Percentiles rank a stretch among this genome's conserved stretches.
Evolutionary conservation across 2,797 vertebrate species (phyloP).

Genomic region (Callimico goeldii): DNA sequence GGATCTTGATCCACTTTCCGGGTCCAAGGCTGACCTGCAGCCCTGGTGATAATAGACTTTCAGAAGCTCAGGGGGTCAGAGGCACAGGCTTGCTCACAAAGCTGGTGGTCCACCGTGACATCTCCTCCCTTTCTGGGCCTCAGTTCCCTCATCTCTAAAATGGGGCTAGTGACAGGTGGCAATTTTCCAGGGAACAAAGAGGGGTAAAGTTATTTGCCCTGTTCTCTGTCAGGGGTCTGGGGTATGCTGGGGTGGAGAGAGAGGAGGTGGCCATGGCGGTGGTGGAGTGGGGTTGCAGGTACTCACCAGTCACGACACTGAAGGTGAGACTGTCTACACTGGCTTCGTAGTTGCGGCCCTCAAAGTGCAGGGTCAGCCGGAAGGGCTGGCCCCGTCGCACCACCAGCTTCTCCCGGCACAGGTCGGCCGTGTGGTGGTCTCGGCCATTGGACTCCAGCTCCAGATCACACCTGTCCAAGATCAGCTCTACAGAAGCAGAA

Average conservation of each 20-base stretch:
- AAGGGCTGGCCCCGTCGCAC: constrained; percentile 93
- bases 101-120: neutral
- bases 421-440: constrained; percentile 89
- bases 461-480: constrained; percentile 89
- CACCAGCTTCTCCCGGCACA: constrained; percentile 88
- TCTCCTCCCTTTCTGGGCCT: neutral
- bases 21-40: neutral
- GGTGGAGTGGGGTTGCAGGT: neutral
- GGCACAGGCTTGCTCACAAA: neutral
- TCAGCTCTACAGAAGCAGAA: constrained; percentile 83
- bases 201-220: neutral
- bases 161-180: neutral
- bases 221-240: neutral
- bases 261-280: neutral
- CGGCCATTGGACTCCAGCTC: constrained; percentile 89
- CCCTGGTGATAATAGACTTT: neutral
- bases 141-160: neutral
- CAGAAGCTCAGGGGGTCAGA: neutral
- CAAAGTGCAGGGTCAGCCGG: constrained; percentile 87
- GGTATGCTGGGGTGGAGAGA: neutral
- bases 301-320: constrained; percentile 90
- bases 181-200: neutral
- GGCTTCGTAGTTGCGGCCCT: constrained; percentile 87
- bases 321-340: constrained; percentile 87
- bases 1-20: neutral